Base-by-base conservation (phyloP, 2,113 vertebrate species). In the Pollimyrus isidori region DNA sequence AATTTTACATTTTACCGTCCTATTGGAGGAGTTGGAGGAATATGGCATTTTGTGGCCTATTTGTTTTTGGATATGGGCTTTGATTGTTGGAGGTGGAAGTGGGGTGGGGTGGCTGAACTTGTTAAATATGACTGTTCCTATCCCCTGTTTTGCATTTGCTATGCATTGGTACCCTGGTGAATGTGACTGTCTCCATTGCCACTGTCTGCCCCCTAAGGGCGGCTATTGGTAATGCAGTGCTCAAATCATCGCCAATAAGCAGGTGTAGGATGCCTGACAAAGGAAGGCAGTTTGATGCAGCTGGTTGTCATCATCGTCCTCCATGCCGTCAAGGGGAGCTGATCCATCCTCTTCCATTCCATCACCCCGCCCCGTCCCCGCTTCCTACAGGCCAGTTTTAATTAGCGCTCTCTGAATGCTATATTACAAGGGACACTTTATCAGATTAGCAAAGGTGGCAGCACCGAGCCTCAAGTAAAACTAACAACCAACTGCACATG, bases 341-440 rank as follows among this genome's bases (percentile, higher is more conserved):
- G 88, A 84, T 89, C 89, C 49, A 73, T 91, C 26, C 49, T 90
- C 46, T 26, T n/a, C 53, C 42, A 48, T 76, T 35, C 30, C 15
- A 0, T 35, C 76, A 53, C 15, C 53, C 89, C 21, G 58, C 4
- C n/a, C 10, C n/a, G 2, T 65, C 10, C 21, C 30, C 7, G 3
- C 21, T 35, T 87, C 30, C 56, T 46, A 86, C 42, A 23, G 84
- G 39, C 7, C 84, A 17, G 7, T 11, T 76, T 87, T 69, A 87
- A n/a, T 87, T 56, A 4, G 26, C 48, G 48, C 48, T 53, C 56
- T 85, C 45, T 50, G 45, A 87, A 65, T 21, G 62, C 39, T 65
- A 19, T 19, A 45, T 49, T 21, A 46, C 2, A 35, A 45, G n/a
- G 45, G 5, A 26, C 6, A 26, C 85, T 89, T 80, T 86, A 84